Conservation (phyloP, 1,140 invertebrate species). For the Akabosia matsudoensis region DNA sequence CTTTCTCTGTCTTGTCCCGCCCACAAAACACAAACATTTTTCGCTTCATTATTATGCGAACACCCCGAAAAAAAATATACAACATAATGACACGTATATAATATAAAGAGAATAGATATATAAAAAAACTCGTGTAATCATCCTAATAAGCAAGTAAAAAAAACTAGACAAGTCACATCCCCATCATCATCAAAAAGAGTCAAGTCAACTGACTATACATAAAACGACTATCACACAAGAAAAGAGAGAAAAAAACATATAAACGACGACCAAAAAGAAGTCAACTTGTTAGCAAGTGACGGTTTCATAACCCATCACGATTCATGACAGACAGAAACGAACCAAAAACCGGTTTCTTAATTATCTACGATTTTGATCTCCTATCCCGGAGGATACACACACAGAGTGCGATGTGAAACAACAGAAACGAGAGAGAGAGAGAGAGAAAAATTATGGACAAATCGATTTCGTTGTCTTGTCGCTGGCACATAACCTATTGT, state of each 20-base stretch:
- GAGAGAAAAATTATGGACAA: too few species aligned
- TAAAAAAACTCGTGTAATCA: background rate
- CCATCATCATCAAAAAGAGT: background rate
- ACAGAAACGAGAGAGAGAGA: too few species aligned
- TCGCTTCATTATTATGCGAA: background rate
- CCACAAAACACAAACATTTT: background rate
- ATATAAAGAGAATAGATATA: background rate
- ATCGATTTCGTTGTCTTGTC: too few species aligned
- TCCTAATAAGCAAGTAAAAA: background rate
- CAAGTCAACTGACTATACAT: too few species aligned
- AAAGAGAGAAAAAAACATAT: background rate
- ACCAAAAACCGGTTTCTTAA: slow-evolving; percentile 9
- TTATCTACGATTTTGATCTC: background rate
- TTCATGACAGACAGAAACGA: background rate
- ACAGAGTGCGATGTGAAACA: too few species aligned
- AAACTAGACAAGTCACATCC: background rate
- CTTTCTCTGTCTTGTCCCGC: too few species aligned
- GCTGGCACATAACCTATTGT: too few species aligned
- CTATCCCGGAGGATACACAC: too few species aligned
- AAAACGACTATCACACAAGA: background rate
- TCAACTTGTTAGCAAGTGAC: background rate
- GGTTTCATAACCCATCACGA: background rate
- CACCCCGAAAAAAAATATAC: background rate
- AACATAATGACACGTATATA: background rate
- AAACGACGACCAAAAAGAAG: background rate